phyloP scores from a whole-genome alignment of 1,140 invertebrate species.

The Bradysia coprophila region DNA sequence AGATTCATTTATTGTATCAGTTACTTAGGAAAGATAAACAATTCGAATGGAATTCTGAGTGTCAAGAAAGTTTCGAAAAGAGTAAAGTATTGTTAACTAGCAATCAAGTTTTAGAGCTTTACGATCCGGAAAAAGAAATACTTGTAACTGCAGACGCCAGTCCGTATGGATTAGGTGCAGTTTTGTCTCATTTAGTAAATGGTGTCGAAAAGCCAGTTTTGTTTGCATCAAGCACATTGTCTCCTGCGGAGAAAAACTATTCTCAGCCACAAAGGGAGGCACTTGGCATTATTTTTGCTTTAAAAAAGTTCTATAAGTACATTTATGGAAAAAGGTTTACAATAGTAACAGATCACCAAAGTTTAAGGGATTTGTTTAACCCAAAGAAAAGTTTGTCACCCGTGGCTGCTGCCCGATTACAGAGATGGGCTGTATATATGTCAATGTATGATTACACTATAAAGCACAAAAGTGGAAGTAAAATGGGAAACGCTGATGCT shows the following conservation, averaged over 20 bases:
- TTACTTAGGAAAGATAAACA: conserved; percentile 9
- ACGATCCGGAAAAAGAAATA: conserved; percentile 25
- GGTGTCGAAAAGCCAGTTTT: conserved; percentile 25
- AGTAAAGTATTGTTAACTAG: conserved; percentile 14
- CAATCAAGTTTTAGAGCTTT: conserved; percentile 18
- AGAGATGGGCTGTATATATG: conserved; percentile 1
- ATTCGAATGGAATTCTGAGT: conserved; percentile 9
- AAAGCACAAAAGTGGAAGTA: conserved; percentile 3
- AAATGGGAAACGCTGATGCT: conserved; percentile 8
- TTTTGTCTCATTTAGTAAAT: conserved; percentile 20
- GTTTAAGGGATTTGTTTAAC: conserved; percentile 22
- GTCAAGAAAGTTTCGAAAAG: conserved; percentile 9
- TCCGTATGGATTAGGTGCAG: conserved; percentile 23
- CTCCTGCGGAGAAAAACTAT: conserved; percentile 26
- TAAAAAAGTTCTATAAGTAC: conserved; percentile 30
- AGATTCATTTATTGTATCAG: conserved; percentile 8
- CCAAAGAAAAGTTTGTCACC: conserved; percentile 9
- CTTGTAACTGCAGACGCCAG: conserved; percentile 25
- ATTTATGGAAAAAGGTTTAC: conserved; percentile 25
- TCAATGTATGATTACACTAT: conserved; percentile 5
- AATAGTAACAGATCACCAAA: conserved; percentile 27
- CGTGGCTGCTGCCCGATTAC: background rate
- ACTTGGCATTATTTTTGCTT: conserved; percentile 25
- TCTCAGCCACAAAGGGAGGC: conserved; percentile 32
- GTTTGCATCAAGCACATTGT: conserved; percentile 28